Evolutionary conservation across 2,888 invertebrate species (phyloP).

Genomic region (Drosophila affinis): DNA sequence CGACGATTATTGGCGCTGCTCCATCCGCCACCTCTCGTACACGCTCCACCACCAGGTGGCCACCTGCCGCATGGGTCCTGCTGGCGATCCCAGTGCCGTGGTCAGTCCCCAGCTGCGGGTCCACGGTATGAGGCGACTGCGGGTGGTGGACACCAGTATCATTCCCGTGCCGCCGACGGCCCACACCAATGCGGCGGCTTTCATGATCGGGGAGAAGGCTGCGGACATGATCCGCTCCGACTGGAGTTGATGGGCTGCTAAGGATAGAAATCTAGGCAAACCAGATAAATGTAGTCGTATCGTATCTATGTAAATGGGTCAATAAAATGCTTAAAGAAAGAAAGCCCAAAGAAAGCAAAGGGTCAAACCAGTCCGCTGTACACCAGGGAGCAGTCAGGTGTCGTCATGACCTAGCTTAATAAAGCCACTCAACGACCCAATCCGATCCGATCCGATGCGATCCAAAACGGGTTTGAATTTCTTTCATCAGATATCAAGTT

Average conservation of each 20-base stretch:
- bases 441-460: conserved; percentile 15
- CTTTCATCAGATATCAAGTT: conserved; percentile 30
- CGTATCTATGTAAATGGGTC: conserved; percentile 53
- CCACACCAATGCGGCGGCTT: conserved; percentile 88
- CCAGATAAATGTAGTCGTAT: neutral
- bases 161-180: conserved; percentile 87
- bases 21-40: conserved; percentile 86
- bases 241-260: conserved; percentile 44
- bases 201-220: conserved; percentile 90
- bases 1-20: conserved; percentile 90
- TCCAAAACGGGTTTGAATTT: conserved; percentile 39
- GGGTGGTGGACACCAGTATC: conserved; percentile 89
- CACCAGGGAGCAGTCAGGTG: neutral
- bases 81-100: conserved; percentile 86
- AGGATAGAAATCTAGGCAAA: too few species aligned
- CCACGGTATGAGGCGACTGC: conserved; percentile 86
- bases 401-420: conserved; percentile 54
- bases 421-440: conserved; percentile 9
- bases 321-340: conserved; percentile 54
- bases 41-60: conserved; percentile 88
- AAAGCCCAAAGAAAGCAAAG: conserved; percentile 36
- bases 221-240: conserved; percentile 86
- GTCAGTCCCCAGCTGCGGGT: conserved; percentile 87
- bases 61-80: conserved; percentile 90
- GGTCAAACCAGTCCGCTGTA: conserved; percentile 8